Conservation (phyloP, 2,888 invertebrate genomes). For the Diarsia dahlii region DNA sequence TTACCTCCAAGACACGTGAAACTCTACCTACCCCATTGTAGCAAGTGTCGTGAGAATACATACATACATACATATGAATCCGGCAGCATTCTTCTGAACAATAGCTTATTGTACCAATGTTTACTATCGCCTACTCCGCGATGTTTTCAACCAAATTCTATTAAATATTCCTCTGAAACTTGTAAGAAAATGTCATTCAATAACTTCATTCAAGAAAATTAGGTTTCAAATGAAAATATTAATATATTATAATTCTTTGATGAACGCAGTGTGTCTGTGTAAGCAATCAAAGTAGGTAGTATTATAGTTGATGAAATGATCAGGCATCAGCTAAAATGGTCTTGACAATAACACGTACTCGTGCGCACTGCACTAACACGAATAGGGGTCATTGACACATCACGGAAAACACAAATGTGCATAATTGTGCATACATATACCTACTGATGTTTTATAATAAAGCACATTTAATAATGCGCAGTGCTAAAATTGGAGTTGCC, state of each 20-base stretch:
- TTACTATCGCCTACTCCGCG: conserved; percentile 56
- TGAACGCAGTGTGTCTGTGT: neutral
- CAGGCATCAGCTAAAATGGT: conserved; percentile 53
- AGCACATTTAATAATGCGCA: conserved; percentile 18
- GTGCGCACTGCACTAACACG: conserved; percentile 69
- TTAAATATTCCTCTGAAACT: conserved; percentile 60
- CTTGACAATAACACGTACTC: conserved; percentile 53
- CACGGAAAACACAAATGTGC: conserved; percentile 72
- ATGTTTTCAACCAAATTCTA: conserved; percentile 64
- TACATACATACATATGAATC: conserved; percentile 54
- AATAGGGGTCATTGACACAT: conserved; percentile 78
- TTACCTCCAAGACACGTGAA: neutral
- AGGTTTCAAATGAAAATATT: conserved; percentile 43
- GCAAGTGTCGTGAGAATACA: conserved; percentile 55
- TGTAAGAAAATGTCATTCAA: conserved; percentile 59
- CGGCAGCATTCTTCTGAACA: conserved; percentile 67
- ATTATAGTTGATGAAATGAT: conserved; percentile 12
- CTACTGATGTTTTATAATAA: conserved; percentile 35
- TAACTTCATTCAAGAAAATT: conserved; percentile 31
- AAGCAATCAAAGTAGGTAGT: conserved; percentile 28
- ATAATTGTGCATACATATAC: conserved; percentile 49
- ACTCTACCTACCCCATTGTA: conserved; percentile 38
- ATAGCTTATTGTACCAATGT: conserved; percentile 68
- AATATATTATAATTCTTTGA: conserved; percentile 32
- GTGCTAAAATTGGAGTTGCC: conserved; percentile 43